Base-by-base conservation (phyloP, 2,113 vertebrate species). In the Aramus guarauna region DNA sequence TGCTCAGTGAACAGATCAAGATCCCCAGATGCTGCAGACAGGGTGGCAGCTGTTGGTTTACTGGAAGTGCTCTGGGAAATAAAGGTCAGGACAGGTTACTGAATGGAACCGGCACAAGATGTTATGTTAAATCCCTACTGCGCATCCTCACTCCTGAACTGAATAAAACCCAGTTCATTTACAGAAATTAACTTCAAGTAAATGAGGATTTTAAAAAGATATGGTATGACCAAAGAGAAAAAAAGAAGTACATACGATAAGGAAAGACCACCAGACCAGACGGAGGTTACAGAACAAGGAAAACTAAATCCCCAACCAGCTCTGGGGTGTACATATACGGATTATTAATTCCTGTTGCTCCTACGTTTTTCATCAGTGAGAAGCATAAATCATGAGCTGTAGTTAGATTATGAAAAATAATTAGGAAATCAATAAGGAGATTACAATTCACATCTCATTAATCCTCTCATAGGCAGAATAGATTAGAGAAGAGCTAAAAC, bases 1-100 rank as follows among this genome's bases (percentile, higher is more conserved):
- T 98, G 98, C 97, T 99, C 98, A 76, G 99, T 98, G 97, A 99
- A 99, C 1, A 99, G 98, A 96, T 99, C 99, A 64, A 99, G 98
- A 96, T 99, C 99, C 41, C 97, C 98, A 1, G 98, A 91, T 63
- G 97, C 94, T 6, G 97, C 94, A 95, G 98, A 97, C 34, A 98
- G 94, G 63, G 97, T 53, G 18, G 98, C 96, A 96, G 98, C 97
- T 96, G 98, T 95, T 81, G 98, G 94, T 82, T 98, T 98, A 97
- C 98, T 98, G 93, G 99, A 97, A 97, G 95, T 76, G 90, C 98
- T 98, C 99, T 99, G 96, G 90, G 79, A 91, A 97, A 85, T 23
- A 95, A 92, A 98, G 72, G 92, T 69, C 88, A 97, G 87, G 92
- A 89, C 34, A 95, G 72, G 74, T 20, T 60, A 36, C 63, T 68